These are phyloP conservation scores for Metaphire vulgaris DNA, from an alignment of 1,140 invertebrate species.

Conservation along the genomic window DNA sequence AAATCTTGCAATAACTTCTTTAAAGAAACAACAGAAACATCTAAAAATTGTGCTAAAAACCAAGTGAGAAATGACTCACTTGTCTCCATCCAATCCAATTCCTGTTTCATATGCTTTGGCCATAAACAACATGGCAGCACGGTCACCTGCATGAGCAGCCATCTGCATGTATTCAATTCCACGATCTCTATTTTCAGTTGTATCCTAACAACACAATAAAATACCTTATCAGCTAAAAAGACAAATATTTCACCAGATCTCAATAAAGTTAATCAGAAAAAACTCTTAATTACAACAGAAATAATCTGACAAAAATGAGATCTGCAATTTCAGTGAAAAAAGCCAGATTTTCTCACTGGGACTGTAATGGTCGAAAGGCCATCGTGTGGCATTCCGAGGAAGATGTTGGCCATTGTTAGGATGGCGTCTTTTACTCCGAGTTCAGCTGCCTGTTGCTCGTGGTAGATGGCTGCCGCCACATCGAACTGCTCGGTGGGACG, in stretches of 20 bases:
- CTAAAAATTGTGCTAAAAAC: too few relatives aligned
- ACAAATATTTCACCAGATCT: too few relatives aligned
- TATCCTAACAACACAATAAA: background rate
- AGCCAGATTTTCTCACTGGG: too few relatives aligned
- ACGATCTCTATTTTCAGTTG: conserved; percentile 43
- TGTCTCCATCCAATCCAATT: conserved; percentile 43
- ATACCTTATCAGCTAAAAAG: too few relatives aligned
- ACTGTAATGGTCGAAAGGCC: conserved; percentile 50
- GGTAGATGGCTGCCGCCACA: conserved; percentile 55
- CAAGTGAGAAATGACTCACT: too few relatives aligned
- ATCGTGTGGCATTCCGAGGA: conserved; percentile 54
- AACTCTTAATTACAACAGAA: too few relatives aligned
- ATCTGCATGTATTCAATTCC: conserved; percentile 53
- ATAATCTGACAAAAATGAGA: too few relatives aligned
- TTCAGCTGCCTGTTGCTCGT: conserved; percentile 56
- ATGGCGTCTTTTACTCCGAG: conserved; percentile 57
- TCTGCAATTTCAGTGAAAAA: too few relatives aligned
- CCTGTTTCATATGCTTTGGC: conserved; percentile 57
- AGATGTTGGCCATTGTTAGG: conserved; percentile 54
- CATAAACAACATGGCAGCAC: conserved; percentile 55
- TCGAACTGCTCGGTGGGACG: conserved; percentile 47
- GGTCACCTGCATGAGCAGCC: conserved; percentile 55
- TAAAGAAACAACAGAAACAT: too few relatives aligned
- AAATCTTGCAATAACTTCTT: too few relatives aligned
- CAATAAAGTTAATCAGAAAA: too few relatives aligned